These are phyloP conservation scores for Notothenia rossii DNA, from an alignment of 2,113 vertebrate genomes.

Conservation along the genomic window DNA sequence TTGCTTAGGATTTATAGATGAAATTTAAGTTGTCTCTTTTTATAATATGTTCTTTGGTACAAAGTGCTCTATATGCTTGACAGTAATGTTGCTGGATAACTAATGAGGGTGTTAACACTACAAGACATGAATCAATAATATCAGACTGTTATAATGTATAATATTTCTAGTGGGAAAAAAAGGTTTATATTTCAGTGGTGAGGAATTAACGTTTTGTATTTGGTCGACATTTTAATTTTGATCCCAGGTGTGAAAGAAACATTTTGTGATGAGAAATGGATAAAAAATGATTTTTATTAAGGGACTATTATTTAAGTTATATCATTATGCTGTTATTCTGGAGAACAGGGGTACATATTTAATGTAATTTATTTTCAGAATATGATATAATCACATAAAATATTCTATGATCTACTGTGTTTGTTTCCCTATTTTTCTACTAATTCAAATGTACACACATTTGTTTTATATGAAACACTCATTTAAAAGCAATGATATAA, in stretches of 20 bases:
- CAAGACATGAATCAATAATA: neutral
- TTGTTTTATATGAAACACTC: neutral
- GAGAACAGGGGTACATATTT: conserved; percentile 57
- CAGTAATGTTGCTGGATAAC: neutral
- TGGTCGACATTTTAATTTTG: neutral
- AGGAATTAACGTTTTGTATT: conserved; percentile 33
- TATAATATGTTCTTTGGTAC: neutral
- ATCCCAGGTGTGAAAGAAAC: neutral
- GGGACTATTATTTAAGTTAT: conserved; percentile 49
- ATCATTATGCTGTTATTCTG: conserved; percentile 40
- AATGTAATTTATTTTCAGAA: conserved; percentile 75
- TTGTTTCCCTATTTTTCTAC: neutral
- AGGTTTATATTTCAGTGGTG: neutral
- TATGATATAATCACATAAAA: conserved; percentile 47
- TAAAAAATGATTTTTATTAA: conserved; percentile 42
- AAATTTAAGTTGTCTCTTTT: neutral
- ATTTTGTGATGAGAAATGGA: conserved; percentile 24
- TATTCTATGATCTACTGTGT: conserved; percentile 19
- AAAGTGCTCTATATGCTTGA: neutral
- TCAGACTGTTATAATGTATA: conserved; percentile 34
- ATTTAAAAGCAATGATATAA: no score
- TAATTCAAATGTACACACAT: neutral
- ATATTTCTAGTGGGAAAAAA: conserved; percentile 23
- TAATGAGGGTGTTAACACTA: conserved; percentile 13
- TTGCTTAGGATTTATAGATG: conserved; percentile 4